Base-by-base conservation (phyloP, 35 echinoderm and acorn worm genomes). In the Chiridota heheva region DNA sequence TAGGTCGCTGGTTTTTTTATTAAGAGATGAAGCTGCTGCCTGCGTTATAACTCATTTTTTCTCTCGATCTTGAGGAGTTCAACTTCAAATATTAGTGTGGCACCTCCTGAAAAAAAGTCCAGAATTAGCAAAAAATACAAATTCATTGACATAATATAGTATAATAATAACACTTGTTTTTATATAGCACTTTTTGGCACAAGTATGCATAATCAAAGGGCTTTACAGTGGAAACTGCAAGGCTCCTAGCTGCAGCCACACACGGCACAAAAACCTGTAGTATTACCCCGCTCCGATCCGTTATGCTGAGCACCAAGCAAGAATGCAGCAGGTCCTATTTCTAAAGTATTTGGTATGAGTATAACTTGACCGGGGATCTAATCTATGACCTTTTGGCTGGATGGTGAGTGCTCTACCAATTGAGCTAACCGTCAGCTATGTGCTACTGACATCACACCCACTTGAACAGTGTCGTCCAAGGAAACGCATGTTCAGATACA, bases 71-170 rank as follows among this genome's bases (percentile, higher is more conserved):
- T 97, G 58, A 97, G 44, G 29, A 97, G 83, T 51, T 97, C 93
- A 15, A 97, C 93, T 58, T 97, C 93, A 76, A 97, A 97, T 56
- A 97, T 84, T 31, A 97, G 61, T 48, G 93, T 97, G 17, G 93
- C 78, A 63, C 93, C 88, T 72, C 93, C 93, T 97, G 78, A 20
- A 37, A 67, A 66, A 59, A 78, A 73, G 73, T 57, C 44, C 30
- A 36, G 56, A 55, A 75, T 18, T 58, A 53, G 44, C 45, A 7
- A 51, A 6, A 13, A 71, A 39, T n/a, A n/a, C n/a, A n/a, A n/a
- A n/a, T n/a, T n/a, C n/a, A n/a, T n/a, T n/a, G n/a, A n/a, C n/a
- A n/a, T n/a, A n/a, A n/a, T n/a, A n/a, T n/a, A n/a, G n/a, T n/a
- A n/a, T n/a, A n/a, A n/a, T 58, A 56, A 15, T 7, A 77, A 48